Evolutionary conservation across 2,888 invertebrate species (phyloP), one percentile per base, ranked within the genome.

Genomic region (Globia sparganii): DNA sequence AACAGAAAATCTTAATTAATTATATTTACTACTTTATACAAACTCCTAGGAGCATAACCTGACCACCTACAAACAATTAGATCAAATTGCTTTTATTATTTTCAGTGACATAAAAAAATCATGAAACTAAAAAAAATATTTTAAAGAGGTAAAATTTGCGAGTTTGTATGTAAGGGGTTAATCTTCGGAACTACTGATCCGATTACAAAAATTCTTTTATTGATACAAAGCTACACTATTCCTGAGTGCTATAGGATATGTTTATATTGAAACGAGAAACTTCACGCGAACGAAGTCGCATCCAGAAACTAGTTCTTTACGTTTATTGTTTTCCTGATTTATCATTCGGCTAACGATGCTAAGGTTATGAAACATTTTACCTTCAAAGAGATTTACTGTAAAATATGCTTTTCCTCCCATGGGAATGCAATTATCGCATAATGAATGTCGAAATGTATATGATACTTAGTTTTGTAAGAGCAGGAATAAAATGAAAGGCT

Each of bases 401-500:
- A 31, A 43, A 21, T 28, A 0, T 0, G 8, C 6, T 31, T 40
- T 70, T 53, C 4, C 4, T 72, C 2, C 1, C 43, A 72, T 46
- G 9, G 18, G 0, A n/a, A 40, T 15, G 18, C 9, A 49, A 18
- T 13, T 18, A 31, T 25, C 21, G 0, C 9, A 15, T 28, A 6
- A 0, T 1, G 34, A 53, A 1, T 56, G 15, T 46, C 9, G 18
- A 43, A 78, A 71, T 34, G 18, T 40, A 11, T 28, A 59, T 21
- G 31, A 18, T 37, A 37, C 3, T 43, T 49, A 1, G 4, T 62
- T 79, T 68, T n/a, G 46, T 58, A 49, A 67, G 8, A 58, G 18
- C 37, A 34, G 37, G 56, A 49, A 80, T 62, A 13, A 56, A 74
- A 62, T 49, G 28, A 58, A 80, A 59, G 40, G 18, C 49, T 28